Evolutionary conservation across 2,113 vertebrate species (phyloP).

Genomic region (Zootoca vivipara): DNA sequence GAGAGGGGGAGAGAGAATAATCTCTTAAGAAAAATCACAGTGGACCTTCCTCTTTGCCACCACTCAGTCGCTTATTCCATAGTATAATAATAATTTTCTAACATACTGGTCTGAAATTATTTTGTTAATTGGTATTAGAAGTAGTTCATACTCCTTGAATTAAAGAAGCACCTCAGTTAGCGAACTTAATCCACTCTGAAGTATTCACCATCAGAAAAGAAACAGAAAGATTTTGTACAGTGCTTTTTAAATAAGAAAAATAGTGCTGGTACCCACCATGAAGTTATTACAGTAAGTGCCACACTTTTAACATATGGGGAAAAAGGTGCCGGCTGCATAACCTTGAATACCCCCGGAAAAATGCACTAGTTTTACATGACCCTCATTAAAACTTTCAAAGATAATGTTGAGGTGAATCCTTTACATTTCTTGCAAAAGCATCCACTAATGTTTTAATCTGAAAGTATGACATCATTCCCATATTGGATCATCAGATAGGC

Average conservation of each 20-base stretch:
- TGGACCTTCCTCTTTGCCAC: neutral
- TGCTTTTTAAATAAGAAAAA: too few species aligned
- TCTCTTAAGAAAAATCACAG: neutral
- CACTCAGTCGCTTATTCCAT: neutral
- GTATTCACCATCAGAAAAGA: constrained; percentile 47
- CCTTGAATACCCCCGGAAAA: too few species aligned
- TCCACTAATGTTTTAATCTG: neutral
- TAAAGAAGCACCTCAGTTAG: constrained; percentile 57
- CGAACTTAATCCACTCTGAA: constrained; percentile 68
- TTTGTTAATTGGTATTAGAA: constrained; percentile 60
- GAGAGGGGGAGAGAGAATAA: neutral
- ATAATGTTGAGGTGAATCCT: constrained; percentile 19
- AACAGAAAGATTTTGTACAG: neutral
- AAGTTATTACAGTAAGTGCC: too few species aligned
- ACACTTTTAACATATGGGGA: too few species aligned
- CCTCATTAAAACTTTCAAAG: constrained; percentile 34
- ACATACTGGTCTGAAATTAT: constrained; percentile 26
- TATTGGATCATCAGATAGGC: neutral
- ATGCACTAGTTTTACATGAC: constrained; percentile 49
- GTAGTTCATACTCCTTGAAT: constrained; percentile 55
- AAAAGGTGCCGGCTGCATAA: too few species aligned
- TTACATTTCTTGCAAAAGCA: neutral
- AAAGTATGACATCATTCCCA: neutral
- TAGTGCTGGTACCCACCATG: too few species aligned
- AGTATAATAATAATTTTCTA: neutral